A percentile compares a stretch with the other conserved stretches of the same genome.
Evolutionary conservation across 64 coral and sea anemone genomes (phyloP).

Genomic region (Orbicella faveolata): DNA sequence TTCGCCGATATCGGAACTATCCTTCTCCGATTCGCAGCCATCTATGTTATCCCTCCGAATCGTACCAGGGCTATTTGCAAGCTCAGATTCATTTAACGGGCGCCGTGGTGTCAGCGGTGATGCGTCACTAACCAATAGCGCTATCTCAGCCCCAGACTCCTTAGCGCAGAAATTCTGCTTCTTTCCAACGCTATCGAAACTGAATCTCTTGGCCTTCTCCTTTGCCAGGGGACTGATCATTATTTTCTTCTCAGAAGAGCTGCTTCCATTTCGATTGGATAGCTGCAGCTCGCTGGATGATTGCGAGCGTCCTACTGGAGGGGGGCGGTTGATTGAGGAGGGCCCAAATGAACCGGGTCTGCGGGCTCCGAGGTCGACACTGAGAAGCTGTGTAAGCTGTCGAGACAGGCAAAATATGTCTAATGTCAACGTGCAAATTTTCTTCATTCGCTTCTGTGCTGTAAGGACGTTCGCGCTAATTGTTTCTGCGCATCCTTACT

Average conservation of each 20-base stretch:
- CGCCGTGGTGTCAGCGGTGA: not conserved
- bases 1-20: not conserved
- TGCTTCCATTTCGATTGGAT: not conserved
- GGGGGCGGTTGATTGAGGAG: slow-evolving; percentile 20
- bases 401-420: not conserved
- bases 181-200: not conserved
- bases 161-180: not conserved
- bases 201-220: not conserved
- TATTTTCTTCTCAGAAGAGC: slow-evolving; percentile 11
- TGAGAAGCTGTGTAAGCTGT: slow-evolving; percentile 58
- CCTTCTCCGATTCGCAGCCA: slow-evolving; percentile 19
- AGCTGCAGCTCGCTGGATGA: slow-evolving; percentile 46
- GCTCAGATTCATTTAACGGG: not conserved
- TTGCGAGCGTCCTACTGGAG: slow-evolving; percentile 73
- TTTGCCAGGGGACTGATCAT: slow-evolving; percentile 23
- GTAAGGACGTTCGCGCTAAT: no score
- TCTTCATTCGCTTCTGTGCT: not conserved
- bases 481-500: no score
- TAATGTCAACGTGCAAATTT: not conserved
- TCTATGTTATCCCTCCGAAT: slow-evolving; percentile 34
- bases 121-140: not conserved
- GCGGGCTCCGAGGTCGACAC: slow-evolving; percentile 55
- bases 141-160: not conserved
- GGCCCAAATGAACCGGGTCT: slow-evolving; percentile 27
- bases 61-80: not conserved